Evolutionary conservation across 2,113 vertebrate species (phyloP).

Genomic region (Planiliza haematocheilus): DNA sequence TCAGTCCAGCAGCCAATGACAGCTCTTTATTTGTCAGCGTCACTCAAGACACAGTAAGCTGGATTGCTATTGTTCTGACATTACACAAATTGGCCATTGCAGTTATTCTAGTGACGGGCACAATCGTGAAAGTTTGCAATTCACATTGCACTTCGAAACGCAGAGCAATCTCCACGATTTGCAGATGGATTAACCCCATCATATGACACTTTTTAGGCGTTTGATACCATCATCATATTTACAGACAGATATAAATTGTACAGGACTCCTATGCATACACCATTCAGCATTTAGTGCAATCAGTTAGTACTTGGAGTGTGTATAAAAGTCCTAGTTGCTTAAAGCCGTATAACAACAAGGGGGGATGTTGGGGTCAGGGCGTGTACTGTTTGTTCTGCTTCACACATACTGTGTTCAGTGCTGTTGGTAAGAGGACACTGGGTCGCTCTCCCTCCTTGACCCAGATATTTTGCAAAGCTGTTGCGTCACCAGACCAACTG

Average conservation of each 20-base stretch:
- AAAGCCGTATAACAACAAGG: background rate
- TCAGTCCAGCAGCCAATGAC: slow-evolving; percentile 69
- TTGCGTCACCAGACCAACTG: slow-evolving; percentile 63
- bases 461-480: slow-evolving; percentile 74
- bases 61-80: slow-evolving; percentile 72
- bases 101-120: slow-evolving; percentile 15
- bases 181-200: background rate
- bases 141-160: too few relatives aligned
- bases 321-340: background rate
- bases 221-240: background rate
- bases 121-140: background rate
- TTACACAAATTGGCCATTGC: slow-evolving; percentile 62
- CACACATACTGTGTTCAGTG: slow-evolving; percentile 33
- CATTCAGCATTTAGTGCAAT: background rate
- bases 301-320: background rate
- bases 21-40: slow-evolving; percentile 44
- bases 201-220: slow-evolving; percentile 1
- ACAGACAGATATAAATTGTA: background rate
- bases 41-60: slow-evolving; percentile 47
- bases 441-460: slow-evolving; percentile 69
- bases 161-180: background rate
- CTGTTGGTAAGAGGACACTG: slow-evolving; percentile 72
- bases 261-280: background rate
- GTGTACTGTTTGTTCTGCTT: slow-evolving; percentile 51
- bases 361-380: slow-evolving; percentile 31